A percentile compares a stretch with the other conserved stretches of the same genome.
Conservation (phyloP, 2,888 invertebrate genomes). For the Tenodera sinensis region DNA sequence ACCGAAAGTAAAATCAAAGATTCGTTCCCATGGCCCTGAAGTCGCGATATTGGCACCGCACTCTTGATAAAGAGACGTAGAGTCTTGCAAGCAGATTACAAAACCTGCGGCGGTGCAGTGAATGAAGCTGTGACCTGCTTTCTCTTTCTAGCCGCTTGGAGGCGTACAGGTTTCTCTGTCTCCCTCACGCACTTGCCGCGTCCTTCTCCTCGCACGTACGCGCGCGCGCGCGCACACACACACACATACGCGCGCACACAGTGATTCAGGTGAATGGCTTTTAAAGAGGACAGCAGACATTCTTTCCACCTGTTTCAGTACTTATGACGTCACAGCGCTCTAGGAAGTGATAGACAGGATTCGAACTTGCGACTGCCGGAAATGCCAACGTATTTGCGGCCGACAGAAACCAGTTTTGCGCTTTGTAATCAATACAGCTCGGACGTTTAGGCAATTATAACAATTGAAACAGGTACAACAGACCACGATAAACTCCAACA, state of each 20-base stretch:
- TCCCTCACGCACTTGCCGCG: neutral
- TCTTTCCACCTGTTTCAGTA: slow-evolving; percentile 11
- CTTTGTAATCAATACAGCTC: too few relatives aligned
- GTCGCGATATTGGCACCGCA: too few relatives aligned
- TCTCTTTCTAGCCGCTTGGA: neutral
- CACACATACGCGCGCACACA: too few relatives aligned
- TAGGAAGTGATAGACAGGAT: neutral
- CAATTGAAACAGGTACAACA: too few relatives aligned
- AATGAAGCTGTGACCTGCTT: slow-evolving; percentile 3
- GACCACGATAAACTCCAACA: too few relatives aligned
- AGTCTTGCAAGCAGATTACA: neutral
- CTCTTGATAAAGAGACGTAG: too few relatives aligned
- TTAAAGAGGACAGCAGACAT: slow-evolving; percentile 10
- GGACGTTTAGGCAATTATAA: too few relatives aligned
- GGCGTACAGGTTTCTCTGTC: neutral
- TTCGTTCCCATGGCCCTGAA: too few relatives aligned
- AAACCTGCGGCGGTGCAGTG: neutral
- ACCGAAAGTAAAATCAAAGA: too few relatives aligned
- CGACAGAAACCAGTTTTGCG: too few relatives aligned
- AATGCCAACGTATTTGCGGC: too few relatives aligned
- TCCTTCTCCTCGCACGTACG: neutral
- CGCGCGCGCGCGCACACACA: neutral
- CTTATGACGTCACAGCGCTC: neutral
- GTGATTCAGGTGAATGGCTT: slow-evolving; percentile 10
- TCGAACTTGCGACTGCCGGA: neutral